phyloP scores from a whole-genome alignment of 2,888 invertebrate genomes.

The Drosophila borealis region DNA sequence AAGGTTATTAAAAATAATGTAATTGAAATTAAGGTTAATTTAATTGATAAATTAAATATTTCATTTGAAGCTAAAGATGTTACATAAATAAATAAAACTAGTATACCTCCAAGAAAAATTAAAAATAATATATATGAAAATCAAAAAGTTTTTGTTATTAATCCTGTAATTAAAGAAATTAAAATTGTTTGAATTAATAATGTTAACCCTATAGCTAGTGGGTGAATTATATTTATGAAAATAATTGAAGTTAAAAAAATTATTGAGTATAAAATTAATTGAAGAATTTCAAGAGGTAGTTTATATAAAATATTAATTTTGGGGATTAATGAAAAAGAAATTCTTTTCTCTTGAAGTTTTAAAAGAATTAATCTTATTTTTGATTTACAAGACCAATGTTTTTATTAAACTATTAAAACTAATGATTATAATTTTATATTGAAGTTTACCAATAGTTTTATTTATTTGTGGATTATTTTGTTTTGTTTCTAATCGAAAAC shows the following conservation, averaged over 20 bases:
- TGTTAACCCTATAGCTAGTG: no score
- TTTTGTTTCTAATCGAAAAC: slow-evolving; percentile 87
- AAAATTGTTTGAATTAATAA: slow-evolving; percentile 85
- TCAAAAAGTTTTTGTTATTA: slow-evolving; percentile 86
- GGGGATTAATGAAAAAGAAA: slow-evolving; percentile 88
- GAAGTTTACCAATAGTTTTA: slow-evolving; percentile 84
- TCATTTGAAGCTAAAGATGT: slow-evolving; percentile 88
- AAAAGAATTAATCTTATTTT: slow-evolving; percentile 86
- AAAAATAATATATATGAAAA: slow-evolving; percentile 88
- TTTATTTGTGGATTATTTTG: slow-evolving; percentile 86
- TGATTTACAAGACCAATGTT: slow-evolving; percentile 90
- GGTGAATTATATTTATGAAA: no score
- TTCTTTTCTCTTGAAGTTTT: slow-evolving; percentile 87
- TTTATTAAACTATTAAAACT: slow-evolving; percentile 89
- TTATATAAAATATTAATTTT: slow-evolving; percentile 89
- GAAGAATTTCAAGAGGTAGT: slow-evolving; percentile 87
- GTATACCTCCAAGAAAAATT: slow-evolving; percentile 88
- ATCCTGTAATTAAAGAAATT: slow-evolving; percentile 85
- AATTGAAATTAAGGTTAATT: slow-evolving; percentile 76
- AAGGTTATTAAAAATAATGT: slow-evolving; percentile 66
- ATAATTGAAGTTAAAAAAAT: no score
- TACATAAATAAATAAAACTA: slow-evolving; percentile 89
- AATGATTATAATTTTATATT: slow-evolving; percentile 86
- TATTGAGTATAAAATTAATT: slow-evolving; percentile 72
- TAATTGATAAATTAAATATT: slow-evolving; percentile 85